phyloP scores from a whole-genome alignment of 2,113 vertebrate species.

The Thinocorus orbignyianus region DNA sequence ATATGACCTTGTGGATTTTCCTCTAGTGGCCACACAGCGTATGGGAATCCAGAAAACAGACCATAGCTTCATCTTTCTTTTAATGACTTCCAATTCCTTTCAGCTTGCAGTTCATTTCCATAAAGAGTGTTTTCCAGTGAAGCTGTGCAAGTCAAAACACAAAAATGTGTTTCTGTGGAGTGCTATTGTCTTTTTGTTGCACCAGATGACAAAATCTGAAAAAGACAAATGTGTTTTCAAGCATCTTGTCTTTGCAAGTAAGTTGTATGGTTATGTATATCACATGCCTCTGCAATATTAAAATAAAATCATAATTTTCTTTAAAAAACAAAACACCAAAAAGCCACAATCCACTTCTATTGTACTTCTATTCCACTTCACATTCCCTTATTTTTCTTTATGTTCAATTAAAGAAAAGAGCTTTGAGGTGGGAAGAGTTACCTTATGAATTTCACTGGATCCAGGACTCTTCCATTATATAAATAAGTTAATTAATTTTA shows the following conservation, averaged over 20 bases:
- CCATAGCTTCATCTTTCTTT: background rate
- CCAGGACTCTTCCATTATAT: background rate
- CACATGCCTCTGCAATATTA: background rate
- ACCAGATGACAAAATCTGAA: background rate
- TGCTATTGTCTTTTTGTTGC: background rate
- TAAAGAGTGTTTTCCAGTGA: background rate
- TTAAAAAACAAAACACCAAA: background rate
- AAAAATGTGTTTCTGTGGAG: background rate
- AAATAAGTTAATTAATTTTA: too few relatives aligned
- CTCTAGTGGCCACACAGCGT: background rate
- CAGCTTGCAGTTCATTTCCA: background rate
- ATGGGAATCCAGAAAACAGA: background rate
- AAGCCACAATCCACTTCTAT: rapidly evolving
- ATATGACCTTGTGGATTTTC: background rate
- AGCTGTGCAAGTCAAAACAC: background rate
- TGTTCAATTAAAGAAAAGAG: background rate
- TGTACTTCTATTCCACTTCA: too few relatives aligned
- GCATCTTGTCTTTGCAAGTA: background rate
- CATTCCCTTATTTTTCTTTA: background rate
- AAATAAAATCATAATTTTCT: background rate
- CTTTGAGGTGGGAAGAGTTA: background rate
- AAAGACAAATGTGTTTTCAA: background rate
- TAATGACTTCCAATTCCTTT: background rate
- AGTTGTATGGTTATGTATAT: background rate
- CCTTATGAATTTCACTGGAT: background rate